These are phyloP conservation scores for Bombus soroeensis DNA, from an alignment of 1,140 invertebrate genomes.

Conservation along the genomic window DNA sequence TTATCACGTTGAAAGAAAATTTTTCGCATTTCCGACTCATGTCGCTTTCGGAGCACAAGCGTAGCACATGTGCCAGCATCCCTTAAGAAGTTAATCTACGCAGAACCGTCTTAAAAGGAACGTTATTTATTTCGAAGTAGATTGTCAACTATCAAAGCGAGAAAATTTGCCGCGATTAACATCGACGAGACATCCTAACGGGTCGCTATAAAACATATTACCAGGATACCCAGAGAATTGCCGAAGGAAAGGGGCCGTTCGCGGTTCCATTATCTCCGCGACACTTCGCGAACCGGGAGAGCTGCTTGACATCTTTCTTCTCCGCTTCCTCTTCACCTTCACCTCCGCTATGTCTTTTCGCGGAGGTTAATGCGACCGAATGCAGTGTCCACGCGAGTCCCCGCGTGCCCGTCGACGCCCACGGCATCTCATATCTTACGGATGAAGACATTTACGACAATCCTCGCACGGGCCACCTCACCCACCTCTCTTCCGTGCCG, in stretches of 20 bases:
- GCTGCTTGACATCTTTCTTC: slow-evolving; percentile 38
- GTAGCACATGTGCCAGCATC: too few relatives aligned
- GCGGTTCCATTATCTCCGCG: slow-evolving; percentile 17
- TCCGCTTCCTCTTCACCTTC: slow-evolving; percentile 27
- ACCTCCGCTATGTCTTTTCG: slow-evolving; percentile 37
- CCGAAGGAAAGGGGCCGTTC: background rate
- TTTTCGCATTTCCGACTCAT: too few relatives aligned
- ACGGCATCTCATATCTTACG: slow-evolving; percentile 80
- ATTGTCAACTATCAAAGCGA: background rate
- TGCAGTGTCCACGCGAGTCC: slow-evolving; percentile 66
- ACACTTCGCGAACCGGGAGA: slow-evolving; percentile 4
- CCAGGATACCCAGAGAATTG: background rate
- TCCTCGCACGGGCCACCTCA: slow-evolving; percentile 72
- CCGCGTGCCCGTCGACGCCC: slow-evolving; percentile 68
- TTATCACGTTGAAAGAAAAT: too few relatives aligned
- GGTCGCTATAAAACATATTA: slow-evolving; percentile 6
- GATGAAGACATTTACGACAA: slow-evolving; percentile 82
- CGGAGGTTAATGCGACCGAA: slow-evolving; percentile 74
- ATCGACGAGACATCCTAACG: slow-evolving; percentile 24
- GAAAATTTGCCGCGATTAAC: background rate
- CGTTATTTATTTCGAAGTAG: too few relatives aligned
- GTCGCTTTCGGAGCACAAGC: too few relatives aligned
- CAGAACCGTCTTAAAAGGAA: too few relatives aligned
- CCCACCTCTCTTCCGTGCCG: slow-evolving; percentile 61
- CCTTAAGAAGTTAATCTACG: too few relatives aligned